Evolutionary conservation across 2,888 invertebrate species (phyloP).

Genomic region (Villa cingulata): DNA sequence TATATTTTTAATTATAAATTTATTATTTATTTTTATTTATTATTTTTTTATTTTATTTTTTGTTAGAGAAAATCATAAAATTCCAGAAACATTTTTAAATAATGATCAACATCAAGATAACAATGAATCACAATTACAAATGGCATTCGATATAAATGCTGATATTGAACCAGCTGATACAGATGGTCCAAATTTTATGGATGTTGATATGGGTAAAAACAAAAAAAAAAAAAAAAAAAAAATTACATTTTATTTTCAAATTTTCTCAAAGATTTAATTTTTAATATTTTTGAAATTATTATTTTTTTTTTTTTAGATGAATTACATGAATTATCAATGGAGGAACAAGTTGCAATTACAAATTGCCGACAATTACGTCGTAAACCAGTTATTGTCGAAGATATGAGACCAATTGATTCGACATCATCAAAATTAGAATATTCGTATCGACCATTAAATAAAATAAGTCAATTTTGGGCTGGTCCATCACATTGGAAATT

Average conservation of each 20-base stretch:
- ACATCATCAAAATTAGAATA: conserved; percentile 48
- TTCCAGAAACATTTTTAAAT: not conserved
- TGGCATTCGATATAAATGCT: conserved; percentile 50
- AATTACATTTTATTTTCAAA: too few relatives aligned
- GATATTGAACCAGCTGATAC: conserved; percentile 45
- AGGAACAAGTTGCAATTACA: conserved; percentile 28
- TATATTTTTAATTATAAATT: not conserved
- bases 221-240: not conserved
- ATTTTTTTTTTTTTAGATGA: conserved; percentile 19
- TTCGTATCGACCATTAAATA: conserved; percentile 48
- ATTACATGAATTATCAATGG: conserved; percentile 34
- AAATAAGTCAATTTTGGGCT: conserved; percentile 50
- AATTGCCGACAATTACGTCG: conserved; percentile 31
- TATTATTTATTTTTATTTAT: not conserved
- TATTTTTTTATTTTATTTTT: too few relatives aligned
- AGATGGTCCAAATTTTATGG: conserved; percentile 28
- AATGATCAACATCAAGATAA: conserved; percentile 19
- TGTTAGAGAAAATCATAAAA: not conserved
- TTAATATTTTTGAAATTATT: not conserved
- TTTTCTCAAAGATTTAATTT: too few relatives aligned
- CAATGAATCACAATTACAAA: conserved; percentile 41
- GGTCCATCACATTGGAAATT: conserved; percentile 76
- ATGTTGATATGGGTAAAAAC: conserved; percentile 31
- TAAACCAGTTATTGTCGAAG: conserved; percentile 37
- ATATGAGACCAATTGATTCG: conserved; percentile 43